A percentile compares a stretch with the other conserved stretches of the same genome.
Conservation (phyloP, 2,113 vertebrate species). For the Kryptolebias marmoratus region DNA sequence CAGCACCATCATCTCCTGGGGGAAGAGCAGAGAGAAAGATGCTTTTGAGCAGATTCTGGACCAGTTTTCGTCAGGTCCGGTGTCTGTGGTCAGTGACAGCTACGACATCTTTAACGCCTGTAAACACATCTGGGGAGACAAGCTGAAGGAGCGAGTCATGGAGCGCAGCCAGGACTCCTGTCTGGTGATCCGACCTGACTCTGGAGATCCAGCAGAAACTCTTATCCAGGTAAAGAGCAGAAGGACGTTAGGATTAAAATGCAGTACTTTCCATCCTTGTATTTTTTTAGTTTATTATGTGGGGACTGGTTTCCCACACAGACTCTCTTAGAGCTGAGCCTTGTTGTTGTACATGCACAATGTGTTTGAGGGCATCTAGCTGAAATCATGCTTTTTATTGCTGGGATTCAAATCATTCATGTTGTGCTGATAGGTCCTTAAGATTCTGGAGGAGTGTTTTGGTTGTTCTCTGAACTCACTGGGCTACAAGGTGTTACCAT, state of each 20-base stretch:
- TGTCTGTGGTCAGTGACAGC: slow-evolving; percentile 83
- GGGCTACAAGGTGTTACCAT: slow-evolving; percentile 80
- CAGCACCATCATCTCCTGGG: slow-evolving; percentile 84
- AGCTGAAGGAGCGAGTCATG: slow-evolving; percentile 81
- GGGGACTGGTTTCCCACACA: too few species aligned
- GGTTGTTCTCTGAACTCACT: slow-evolving; percentile 73
- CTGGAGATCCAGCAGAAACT: slow-evolving; percentile 80
- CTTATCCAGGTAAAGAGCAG: slow-evolving; percentile 70
- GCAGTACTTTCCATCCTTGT: too few species aligned
- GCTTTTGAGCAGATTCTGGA: slow-evolving; percentile 78
- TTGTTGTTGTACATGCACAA: too few species aligned
- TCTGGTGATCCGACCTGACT: slow-evolving; percentile 81
- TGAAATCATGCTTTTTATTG: too few species aligned
- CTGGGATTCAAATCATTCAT: too few species aligned
- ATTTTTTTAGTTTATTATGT: too few species aligned
- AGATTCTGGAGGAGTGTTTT: slow-evolving; percentile 80
- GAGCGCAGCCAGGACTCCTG: slow-evolving; percentile 76
- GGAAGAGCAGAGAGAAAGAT: slow-evolving; percentile 75
- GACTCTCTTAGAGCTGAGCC: too few species aligned
- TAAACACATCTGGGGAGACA: slow-evolving; percentile 82
- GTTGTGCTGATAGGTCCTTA: slow-evolving; percentile 69
- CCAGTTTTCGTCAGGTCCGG: slow-evolving; percentile 75
- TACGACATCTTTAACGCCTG: slow-evolving; percentile 85
- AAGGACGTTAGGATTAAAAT: too few species aligned
- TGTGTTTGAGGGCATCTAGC: too few species aligned